Base-by-base conservation (phyloP, 2,797 vertebrate species). In the Sebastes itinus region DNA sequence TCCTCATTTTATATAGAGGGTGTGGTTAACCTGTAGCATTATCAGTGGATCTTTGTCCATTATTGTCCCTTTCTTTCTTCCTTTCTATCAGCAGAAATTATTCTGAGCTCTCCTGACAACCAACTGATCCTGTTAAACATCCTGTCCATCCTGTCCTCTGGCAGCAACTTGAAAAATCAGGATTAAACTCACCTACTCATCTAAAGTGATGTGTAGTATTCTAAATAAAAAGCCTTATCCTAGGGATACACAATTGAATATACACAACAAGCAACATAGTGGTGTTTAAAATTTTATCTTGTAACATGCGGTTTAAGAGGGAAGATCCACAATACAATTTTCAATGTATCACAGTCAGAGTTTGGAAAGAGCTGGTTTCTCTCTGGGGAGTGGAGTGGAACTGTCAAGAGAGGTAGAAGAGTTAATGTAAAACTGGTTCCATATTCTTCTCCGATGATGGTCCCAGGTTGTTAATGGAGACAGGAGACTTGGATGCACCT, bases 281-380 rank as follows among this genome's bases (percentile, higher is more conserved):
- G 38, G n/a, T 58, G 14, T 87, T 81, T 80, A 70, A 72, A 72
- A 64, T 88, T 86, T 86, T 49, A 78, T 90, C 1, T 42, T 81
- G 81, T 86, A 82, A 86, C 83, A 83, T 83, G 33, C 35, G 83
- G 54, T 32, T 52, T 8, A 38, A 49, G 7, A 77, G 64, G n/a
- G 8, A 84, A 79, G 1, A 28, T 69, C 30, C 46, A 72, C 27
- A 77, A 65, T 18, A 71, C 38, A 77, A 61, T n/a, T 33, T 20
- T 38, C 5, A 61, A 22, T 16, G 30, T 4, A 25, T 78, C 46
- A 56, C 20, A 74, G 25, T 73, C 55, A 23, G 12, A 35, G 35
- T 78, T 72, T 75, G 33, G 12, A 56, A 73, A 49, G 27, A 27
- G 25, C 25, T 7, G 74, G 18, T 76, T 66, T 71, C 55, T 69